A percentile compares a stretch with the other conserved stretches of the same genome.
Conservation (phyloP, 1,140 invertebrate species). For the Pygmarrhopalites habei region DNA sequence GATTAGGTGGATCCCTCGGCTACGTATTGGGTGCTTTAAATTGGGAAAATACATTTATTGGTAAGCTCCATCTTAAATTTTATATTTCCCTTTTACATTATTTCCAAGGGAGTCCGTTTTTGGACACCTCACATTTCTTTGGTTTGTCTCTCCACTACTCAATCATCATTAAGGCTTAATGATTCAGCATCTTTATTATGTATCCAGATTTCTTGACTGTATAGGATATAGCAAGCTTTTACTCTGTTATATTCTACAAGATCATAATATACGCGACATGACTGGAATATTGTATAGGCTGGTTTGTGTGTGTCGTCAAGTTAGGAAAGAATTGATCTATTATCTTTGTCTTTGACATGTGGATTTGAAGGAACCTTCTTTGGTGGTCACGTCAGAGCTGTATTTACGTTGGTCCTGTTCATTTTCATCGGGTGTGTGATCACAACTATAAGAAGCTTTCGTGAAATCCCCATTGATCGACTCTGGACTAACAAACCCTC, state of each 20-base stretch:
- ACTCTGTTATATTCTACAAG: too few relatives aligned
- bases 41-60: constrained; percentile 78
- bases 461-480: constrained; percentile 66
- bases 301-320: too few relatives aligned
- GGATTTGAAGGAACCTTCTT: constrained; percentile 56
- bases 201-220: too few relatives aligned
- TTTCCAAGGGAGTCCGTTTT: neutral
- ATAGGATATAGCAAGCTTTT: too few relatives aligned
- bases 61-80: constrained; percentile 46
- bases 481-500: constrained; percentile 2
- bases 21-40: constrained; percentile 87
- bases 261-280: too few relatives aligned
- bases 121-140: too few relatives aligned
- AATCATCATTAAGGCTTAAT: too few relatives aligned
- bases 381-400: constrained; percentile 80
- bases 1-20: constrained; percentile 85
- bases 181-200: too few relatives aligned
- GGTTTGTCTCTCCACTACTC: too few relatives aligned
- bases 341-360: neutral
- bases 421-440: constrained; percentile 75
- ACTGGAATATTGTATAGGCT: too few relatives aligned
- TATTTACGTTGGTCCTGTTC: constrained; percentile 79
- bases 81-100: neutral
- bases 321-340: constrained; percentile 44
- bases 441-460: constrained; percentile 75